Evolutionary conservation across 53 echinoderm and acorn worm genomes (phyloP).

Genomic region (Echinometra lucunter): DNA sequence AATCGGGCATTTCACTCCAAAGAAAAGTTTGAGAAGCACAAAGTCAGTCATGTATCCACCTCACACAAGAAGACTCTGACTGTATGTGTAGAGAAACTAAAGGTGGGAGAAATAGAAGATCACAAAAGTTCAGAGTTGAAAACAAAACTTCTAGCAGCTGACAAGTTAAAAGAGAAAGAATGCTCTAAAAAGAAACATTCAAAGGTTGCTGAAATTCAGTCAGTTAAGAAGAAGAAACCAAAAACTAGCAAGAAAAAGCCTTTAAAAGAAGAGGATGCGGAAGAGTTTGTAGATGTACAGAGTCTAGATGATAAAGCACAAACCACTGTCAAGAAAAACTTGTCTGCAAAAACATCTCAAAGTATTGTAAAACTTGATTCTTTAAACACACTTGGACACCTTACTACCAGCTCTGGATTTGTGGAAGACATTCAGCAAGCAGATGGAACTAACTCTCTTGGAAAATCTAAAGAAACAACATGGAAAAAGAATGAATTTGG

Average conservation of each 20-base stretch:
- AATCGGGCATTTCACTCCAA: not conserved
- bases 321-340: not conserved
- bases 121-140: not conserved
- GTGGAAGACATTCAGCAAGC: not conserved
- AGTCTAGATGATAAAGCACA: not conserved
- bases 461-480: not conserved
- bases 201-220: not conserved
- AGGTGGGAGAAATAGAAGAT: not conserved
- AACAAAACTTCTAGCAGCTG: not conserved
- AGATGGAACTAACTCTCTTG: not conserved
- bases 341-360: not conserved
- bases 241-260: not conserved
- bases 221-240: not conserved
- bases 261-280: not conserved
- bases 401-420: not conserved
- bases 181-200: slow-evolving; percentile 16
- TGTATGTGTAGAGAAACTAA: slow-evolving; percentile 12
- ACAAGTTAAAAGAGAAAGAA: not conserved
- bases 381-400: not conserved
- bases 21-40: slow-evolving; percentile 25
- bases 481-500: slow-evolving; percentile 37
- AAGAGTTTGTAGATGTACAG: not conserved
- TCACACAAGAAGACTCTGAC: not conserved
- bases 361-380: not conserved
- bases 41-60: not conserved